These are phyloP conservation scores for Perca flavescens DNA, from an alignment of 2,113 vertebrate genomes.

Conservation along the genomic window DNA sequence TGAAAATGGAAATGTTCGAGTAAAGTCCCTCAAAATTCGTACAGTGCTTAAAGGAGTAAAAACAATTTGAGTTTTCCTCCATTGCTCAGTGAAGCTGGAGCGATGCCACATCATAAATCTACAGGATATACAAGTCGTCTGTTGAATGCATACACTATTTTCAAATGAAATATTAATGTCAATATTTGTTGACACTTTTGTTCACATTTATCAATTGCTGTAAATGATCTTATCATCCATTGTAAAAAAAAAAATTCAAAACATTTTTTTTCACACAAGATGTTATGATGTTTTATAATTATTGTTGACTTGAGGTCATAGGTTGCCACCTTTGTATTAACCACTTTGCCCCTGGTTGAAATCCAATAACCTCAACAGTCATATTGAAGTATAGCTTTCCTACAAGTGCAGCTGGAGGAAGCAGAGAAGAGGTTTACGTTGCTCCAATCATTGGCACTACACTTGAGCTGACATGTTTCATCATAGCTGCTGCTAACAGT, in stretches of 20 bases:
- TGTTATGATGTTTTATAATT: slow-evolving; percentile 12
- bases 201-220: slow-evolving; percentile 7
- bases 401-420: slow-evolving; percentile 16
- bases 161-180: not conserved
- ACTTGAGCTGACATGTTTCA: slow-evolving; percentile 52
- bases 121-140: not conserved
- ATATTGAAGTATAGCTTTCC: slow-evolving; percentile 35
- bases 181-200: slow-evolving; percentile 22
- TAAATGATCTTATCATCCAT: not conserved
- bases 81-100: not conserved
- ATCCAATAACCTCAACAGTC: slow-evolving; percentile 27
- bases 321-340: slow-evolving; percentile 21
- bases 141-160: not conserved
- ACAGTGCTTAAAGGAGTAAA: not conserved
- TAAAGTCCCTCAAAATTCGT: not conserved
- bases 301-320: slow-evolving; percentile 18
- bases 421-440: slow-evolving; percentile 34
- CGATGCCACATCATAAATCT: not conserved
- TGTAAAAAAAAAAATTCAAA: not conserved
- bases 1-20: not conserved
- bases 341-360: slow-evolving; percentile 25
- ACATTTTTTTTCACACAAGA: no score
- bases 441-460: slow-evolving; percentile 19
- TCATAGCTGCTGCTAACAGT: slow-evolving; percentile 27
- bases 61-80: not conserved